phyloP scores from a whole-genome alignment of 1,140 invertebrate genomes.

The Micrasema longulum region DNA sequence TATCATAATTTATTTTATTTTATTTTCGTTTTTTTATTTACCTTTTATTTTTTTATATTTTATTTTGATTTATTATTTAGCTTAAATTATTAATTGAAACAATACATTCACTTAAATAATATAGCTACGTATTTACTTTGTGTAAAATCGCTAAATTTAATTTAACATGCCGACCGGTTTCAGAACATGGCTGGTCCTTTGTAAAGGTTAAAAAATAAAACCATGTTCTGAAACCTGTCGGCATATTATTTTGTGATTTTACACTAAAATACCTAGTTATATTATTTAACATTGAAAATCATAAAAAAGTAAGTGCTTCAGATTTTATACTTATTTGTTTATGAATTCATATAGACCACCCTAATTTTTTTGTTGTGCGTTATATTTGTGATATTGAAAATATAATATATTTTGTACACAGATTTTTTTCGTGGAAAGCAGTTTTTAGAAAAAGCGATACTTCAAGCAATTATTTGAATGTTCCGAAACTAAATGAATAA shows the following conservation, averaged over 20 bases:
- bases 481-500: background rate
- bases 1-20: too few species aligned
- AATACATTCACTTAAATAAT: background rate
- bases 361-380: too few species aligned
- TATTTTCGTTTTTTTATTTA: background rate
- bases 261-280: too few species aligned
- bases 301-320: too few species aligned
- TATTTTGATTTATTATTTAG: background rate
- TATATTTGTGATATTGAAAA: too few species aligned
- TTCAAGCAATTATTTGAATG: background rate
- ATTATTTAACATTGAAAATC: background rate
- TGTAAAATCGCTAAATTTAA: too few species aligned
- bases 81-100: background rate
- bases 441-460: background rate
- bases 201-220: background rate
- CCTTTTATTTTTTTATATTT: background rate
- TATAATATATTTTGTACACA: background rate
- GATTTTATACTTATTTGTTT: too few species aligned
- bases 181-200: too few species aligned
- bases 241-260: background rate
- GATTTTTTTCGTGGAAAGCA: background rate
- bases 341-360: background rate
- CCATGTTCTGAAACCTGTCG: background rate
- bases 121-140: background rate
- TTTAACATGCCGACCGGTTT: too few species aligned